Percentiles rank a stretch among this genome's conserved stretches.
These are phyloP conservation scores for Pomatostomus ruficeps DNA, from an alignment of 2,113 vertebrate genomes.

Conservation along the genomic window DNA sequence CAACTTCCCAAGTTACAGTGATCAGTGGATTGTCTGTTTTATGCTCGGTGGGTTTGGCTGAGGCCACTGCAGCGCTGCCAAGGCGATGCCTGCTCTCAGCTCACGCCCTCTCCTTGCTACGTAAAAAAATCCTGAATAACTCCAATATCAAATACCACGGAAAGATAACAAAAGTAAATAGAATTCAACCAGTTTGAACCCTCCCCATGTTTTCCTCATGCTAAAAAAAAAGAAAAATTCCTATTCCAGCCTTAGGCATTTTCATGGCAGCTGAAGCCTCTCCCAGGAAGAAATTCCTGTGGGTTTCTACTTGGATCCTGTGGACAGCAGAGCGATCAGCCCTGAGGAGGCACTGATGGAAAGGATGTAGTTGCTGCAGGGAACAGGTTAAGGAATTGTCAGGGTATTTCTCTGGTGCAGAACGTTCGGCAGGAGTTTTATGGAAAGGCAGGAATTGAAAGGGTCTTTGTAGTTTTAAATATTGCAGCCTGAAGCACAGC, in stretches of 20 bases:
- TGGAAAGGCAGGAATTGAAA: not conserved
- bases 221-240: not conserved
- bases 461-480: not conserved
- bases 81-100: not conserved
- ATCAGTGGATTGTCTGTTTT: not conserved
- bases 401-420: not conserved
- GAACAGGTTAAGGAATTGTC: constrained; percentile 73
- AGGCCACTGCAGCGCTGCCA: no score
- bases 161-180: constrained; percentile 1
- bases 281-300: not conserved
- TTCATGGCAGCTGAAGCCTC: not conserved
- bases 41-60: not conserved
- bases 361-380: constrained; percentile 91
- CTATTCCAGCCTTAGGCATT: not conserved
- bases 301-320: constrained; percentile 87
- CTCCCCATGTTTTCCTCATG: not conserved
- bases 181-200: not conserved
- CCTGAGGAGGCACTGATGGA: constrained; percentile 95
- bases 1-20: not conserved
- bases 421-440: not conserved
- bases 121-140: not conserved
- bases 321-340: constrained; percentile 94
- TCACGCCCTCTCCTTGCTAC: not conserved
- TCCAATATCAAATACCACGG: constrained; percentile 13
- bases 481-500: not conserved